Evolutionary conservation across 1,140 invertebrate species (phyloP), one percentile per base, ranked within the genome.

Genomic region (Brachystomella parvula): DNA sequence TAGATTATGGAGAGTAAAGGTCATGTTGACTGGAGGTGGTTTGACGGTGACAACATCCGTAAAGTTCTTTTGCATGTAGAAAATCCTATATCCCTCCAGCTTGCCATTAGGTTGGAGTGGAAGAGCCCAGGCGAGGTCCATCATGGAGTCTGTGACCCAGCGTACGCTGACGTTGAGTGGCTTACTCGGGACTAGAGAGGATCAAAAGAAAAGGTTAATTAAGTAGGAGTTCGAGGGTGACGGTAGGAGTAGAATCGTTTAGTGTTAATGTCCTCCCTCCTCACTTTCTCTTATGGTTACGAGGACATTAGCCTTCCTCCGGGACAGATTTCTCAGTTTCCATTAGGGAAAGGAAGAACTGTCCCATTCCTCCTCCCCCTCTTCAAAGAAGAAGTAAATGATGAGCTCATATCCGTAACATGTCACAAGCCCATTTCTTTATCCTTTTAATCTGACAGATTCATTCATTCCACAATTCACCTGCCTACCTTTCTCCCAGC

Each of bases 101-200:
- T 83, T 80, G 61, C 86, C 88, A 78, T 89, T 88, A 47, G 85
- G 83, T 73, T 82, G 81, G 71, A 83, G 81, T 44, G 91, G 90
- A 77, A 87, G 84, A 74, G 79, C 80, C 90, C 90, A 94, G 72
- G 83, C 83, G 72, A 94, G 80, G 64, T 86, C 84, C 70, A 93
- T 87, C 75, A 86, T 86, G 49, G 83, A 84, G 66, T 89, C 83
- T 61, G 86, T 87, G 47, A 91, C 85, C 76, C 84, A 83, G 66
- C 85, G 80, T 19, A 89, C 82, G 68, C 84, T 88, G 66, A 94
- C 81, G 80, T 92, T 90, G 74, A 84, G 80, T 60, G 90, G 90
- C 75, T 88, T 87, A 76, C 84, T 88, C 77, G 89, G 89, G 78
- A 89, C 89, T 89, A 39, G 6, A 39, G 81, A 17, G 81, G 82